Evolutionary conservation across 53 echinoderm and acorn worm genomes (phyloP).

Genomic region (Glandiceps talaboti): DNA sequence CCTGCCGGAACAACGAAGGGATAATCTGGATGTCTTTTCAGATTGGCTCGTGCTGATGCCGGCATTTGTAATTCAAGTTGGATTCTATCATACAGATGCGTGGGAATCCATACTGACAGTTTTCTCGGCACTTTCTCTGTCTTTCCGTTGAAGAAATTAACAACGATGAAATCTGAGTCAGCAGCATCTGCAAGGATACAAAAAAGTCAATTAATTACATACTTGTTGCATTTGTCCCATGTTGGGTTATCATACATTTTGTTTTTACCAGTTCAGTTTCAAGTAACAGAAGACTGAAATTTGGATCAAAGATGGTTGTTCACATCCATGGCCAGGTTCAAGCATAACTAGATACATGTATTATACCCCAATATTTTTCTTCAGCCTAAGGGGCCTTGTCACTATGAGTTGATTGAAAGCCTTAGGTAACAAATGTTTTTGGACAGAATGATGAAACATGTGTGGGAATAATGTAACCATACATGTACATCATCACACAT

Average conservation of each 20-base stretch:
- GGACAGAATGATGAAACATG: background rate
- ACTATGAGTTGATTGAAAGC: too few species aligned
- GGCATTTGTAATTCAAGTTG: constrained; percentile 91
- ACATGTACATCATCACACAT: too few species aligned
- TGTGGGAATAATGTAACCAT: background rate
- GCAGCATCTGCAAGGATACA: constrained; percentile 54
- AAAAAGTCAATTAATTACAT: background rate
- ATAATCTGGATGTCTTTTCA: constrained; percentile 44
- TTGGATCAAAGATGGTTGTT: too few species aligned
- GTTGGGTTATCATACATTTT: too few species aligned
- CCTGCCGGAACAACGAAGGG: background rate
- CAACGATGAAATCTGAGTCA: constrained; percentile 61
- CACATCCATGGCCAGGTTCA: too few species aligned
- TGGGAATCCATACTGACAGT: constrained; percentile 64
- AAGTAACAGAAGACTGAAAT: too few species aligned
- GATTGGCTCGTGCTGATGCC: constrained; percentile 56
- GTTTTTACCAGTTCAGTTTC: too few species aligned
- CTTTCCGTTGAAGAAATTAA: constrained; percentile 84
- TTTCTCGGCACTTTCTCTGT: constrained; percentile 62
- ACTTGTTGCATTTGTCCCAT: too few species aligned
- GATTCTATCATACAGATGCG: constrained; percentile 53
- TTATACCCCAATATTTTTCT: too few species aligned
- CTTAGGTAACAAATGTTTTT: too few species aligned
- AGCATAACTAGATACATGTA: too few species aligned
- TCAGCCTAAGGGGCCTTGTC: too few species aligned